A percentile compares a stretch with the other conserved stretches of the same genome.
phyloP scores from a whole-genome alignment of 2,797 vertebrate species.

The Cyprinodon diabolis region DNA sequence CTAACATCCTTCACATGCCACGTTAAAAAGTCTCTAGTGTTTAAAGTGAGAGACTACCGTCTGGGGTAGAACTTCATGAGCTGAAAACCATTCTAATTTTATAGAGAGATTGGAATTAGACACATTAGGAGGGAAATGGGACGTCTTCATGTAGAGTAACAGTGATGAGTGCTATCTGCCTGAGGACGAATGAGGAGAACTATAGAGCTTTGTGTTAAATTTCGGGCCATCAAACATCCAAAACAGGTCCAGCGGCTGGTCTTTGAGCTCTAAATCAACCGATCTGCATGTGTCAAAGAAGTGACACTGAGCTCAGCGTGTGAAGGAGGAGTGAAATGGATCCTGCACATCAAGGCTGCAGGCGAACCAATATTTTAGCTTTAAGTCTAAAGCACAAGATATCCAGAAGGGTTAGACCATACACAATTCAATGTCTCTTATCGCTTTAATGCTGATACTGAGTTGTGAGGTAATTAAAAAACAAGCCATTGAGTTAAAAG shows the following conservation, averaged over 20 bases:
- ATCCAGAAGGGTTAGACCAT: neutral
- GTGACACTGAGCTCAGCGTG: conserved; percentile 13
- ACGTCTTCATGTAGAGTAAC: conserved; percentile 48
- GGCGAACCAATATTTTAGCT: neutral
- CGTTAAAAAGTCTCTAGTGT: conserved; percentile 33
- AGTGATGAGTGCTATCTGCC: conserved; percentile 45
- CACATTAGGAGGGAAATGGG: conserved; percentile 71
- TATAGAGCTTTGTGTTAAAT: conserved; percentile 48
- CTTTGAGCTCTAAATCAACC: conserved; percentile 26
- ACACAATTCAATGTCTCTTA: neutral
- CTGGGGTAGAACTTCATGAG: conserved; percentile 51
- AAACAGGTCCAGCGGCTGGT: conserved; percentile 14
- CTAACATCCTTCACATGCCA: conserved; percentile 10
- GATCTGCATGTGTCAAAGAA: conserved; percentile 39
- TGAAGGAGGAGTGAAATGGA: conserved; percentile 5
- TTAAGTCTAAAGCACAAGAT: no score
- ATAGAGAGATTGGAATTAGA: conserved; percentile 53
- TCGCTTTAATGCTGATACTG: neutral
- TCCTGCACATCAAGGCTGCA: conserved; percentile 8
- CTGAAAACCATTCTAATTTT: conserved; percentile 51
- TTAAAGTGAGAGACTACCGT: conserved; percentile 54
- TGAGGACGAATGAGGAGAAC: conserved; percentile 30
- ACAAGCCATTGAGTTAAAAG: neutral
- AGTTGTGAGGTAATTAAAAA: conserved; percentile 1
- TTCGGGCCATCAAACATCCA: conserved; percentile 43